Evolutionary conservation across 2,113 vertebrate genomes (phyloP).

Genomic region (Calonectris borealis): DNA sequence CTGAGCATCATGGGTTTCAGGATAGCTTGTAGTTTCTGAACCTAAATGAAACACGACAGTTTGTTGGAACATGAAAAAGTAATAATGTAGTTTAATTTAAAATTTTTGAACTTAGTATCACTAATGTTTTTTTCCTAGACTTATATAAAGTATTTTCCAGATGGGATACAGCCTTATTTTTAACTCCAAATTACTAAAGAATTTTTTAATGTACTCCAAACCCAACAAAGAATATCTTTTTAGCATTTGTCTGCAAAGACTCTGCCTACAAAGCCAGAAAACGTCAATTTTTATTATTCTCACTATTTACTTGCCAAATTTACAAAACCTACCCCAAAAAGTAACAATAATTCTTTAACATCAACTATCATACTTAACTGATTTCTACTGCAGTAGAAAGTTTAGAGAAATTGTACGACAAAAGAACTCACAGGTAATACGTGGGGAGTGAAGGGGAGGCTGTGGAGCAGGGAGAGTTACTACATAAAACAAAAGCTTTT

Average conservation of each 20-base stretch:
- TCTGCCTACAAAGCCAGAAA: background rate
- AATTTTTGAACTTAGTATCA: fast-evolving
- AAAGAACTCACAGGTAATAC: background rate
- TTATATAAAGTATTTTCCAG: background rate
- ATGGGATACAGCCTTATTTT: background rate
- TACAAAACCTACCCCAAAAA: background rate
- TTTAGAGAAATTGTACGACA: background rate
- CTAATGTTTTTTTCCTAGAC: background rate
- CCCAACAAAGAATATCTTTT: background rate
- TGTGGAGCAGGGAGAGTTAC: background rate
- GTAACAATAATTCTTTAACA: background rate
- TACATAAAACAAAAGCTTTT: background rate
- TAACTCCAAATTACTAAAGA: background rate
- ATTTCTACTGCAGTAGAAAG: background rate
- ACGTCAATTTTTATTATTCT: background rate
- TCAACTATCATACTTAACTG: background rate
- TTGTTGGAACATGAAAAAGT: background rate
- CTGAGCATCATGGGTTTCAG: slow-evolving; percentile 99
- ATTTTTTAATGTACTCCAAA: background rate
- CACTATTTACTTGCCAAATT: background rate
- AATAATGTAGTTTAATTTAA: background rate
- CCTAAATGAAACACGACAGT: slow-evolving; percentile 70
- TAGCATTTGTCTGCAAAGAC: background rate
- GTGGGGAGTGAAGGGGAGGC: background rate
- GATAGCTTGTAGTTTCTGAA: slow-evolving; percentile 96